Conservation (phyloP, 2,888 invertebrate species). For the Autographa pulchrina region DNA sequence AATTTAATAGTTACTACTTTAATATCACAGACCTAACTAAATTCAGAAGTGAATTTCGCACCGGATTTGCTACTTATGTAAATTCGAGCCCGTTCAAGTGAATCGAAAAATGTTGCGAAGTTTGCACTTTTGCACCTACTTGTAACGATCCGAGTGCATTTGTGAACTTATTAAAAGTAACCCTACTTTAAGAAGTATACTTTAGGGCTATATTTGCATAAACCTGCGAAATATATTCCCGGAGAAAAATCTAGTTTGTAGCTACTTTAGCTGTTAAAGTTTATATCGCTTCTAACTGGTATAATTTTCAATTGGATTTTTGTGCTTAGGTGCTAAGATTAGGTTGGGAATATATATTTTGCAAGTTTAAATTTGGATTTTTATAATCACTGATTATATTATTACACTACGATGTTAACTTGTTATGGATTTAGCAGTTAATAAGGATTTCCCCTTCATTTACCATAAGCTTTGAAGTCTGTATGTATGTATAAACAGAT, state of each 20-base stretch:
- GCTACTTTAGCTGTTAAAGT: conserved; percentile 34
- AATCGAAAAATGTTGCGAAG: conserved; percentile 69
- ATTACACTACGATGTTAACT: no score
- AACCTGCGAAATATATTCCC: conserved; percentile 58
- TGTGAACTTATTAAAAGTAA: conserved; percentile 66
- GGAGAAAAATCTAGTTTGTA: conserved; percentile 45
- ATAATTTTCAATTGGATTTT: conserved; percentile 26
- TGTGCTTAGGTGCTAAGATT: not conserved
- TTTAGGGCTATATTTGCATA: conserved; percentile 63
- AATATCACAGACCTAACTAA: conserved; percentile 35
- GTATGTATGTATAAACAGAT: no score
- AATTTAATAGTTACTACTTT: conserved; percentile 36
- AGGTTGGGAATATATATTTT: no score
- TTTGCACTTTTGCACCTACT: conserved; percentile 66
- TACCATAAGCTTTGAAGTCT: no score
- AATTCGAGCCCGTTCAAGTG: conserved; percentile 61
- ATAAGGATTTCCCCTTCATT: no score
- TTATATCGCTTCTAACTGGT: conserved; percentile 15
- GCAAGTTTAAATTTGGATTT: no score
- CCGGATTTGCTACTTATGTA: conserved; percentile 69
- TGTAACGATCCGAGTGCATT: conserved; percentile 57
- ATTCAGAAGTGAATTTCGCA: conserved; percentile 59
- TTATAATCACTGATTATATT: no score
- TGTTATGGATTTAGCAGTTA: not conserved
- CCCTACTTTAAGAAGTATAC: conserved; percentile 60